Percentiles rank a stretch among this genome's conserved stretches.
Conservation (phyloP, 1,140 invertebrate species). For the Euura saliciscinereae region DNA sequence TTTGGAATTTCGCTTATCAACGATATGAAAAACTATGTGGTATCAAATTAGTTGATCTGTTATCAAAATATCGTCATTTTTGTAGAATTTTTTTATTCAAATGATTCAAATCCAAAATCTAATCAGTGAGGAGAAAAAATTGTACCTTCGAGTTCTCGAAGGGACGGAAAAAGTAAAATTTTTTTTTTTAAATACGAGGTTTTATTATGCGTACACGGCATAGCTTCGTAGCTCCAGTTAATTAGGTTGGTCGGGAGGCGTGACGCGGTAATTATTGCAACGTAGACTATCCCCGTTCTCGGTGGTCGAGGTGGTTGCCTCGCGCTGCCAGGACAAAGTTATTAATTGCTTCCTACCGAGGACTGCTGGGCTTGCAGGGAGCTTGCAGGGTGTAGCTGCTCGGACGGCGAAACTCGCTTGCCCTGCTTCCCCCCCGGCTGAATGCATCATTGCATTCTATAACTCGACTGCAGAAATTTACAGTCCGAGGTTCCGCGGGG, state of each 20-base stretch:
- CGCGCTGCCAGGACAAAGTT: conserved; percentile 52
- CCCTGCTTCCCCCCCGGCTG: conserved; percentile 24
- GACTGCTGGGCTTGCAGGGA: conserved; percentile 32
- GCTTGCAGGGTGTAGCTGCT: background rate
- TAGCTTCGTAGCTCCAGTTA: conserved; percentile 44
- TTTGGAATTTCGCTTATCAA: too few species aligned
- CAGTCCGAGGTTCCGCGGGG: too few species aligned
- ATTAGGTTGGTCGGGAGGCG: conserved; percentile 53
- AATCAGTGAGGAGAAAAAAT: too few species aligned
- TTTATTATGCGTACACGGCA: background rate
- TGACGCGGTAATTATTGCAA: conserved; percentile 57
- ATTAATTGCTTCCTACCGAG: conserved; percentile 55
- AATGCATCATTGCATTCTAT: conserved; percentile 35
- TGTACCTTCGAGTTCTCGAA: too few species aligned
- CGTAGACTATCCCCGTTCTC: conserved; percentile 30
- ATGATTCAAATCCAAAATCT: too few species aligned
- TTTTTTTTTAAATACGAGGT: too few species aligned
- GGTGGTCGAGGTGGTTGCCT: conserved; percentile 23
- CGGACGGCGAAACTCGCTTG: conserved; percentile 20
- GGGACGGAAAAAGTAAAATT: too few species aligned
- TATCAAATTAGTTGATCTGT: too few species aligned
- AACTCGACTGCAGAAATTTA: background rate
- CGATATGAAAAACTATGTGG: too few species aligned
- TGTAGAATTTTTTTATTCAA: too few species aligned
- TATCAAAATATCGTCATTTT: too few species aligned